Base-by-base conservation (phyloP, 1,140 invertebrate genomes). In the Antheraea pernyi region DNA sequence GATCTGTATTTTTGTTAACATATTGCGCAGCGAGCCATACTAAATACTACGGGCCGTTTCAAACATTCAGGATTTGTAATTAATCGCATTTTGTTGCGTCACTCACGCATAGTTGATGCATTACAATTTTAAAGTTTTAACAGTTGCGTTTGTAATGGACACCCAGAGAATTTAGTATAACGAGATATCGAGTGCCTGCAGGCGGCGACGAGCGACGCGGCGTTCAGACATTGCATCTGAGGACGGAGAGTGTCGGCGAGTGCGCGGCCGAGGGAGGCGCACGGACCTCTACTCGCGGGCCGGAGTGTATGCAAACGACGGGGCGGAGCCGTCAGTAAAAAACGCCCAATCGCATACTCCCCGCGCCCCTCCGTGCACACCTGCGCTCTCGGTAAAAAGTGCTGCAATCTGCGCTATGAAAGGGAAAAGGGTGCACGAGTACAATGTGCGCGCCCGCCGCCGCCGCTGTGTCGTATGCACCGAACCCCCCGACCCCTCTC, bases 261-360 rank as follows among this genome's bases (percentile, higher is more conserved):
- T 58, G 58, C 5, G 22, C 18, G 59, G 18, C 19, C 5, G 70
- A 13, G 64, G 59, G 58, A 63, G 63, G 64, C 16, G 68, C 59
- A 69, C 53, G 69, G 39, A 42, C 39, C 39, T 42, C 39, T 42
- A 42, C 1, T n/a, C 53, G 19, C 59, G 65, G 58, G 65, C 48
- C 60, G 69, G 8, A 37, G 42, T 46, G 75, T 79, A 81, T 82
- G 83, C 77, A 84, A 79, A 76, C 73, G 74, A 78, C 62, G 71
- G 70, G 73, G 74, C 69, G 68, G 78, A 67, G 73, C 69, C 63
- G 66, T 71, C 76, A 67, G 70, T 82, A 80, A 81, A 80, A 81
- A 80, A 82, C 84, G 78, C 76, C 78, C 71, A 70, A 46, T 76
- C 67, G 72, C 71, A 70, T 69, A 3, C 67, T 64, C 67, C 65